Evolutionary conservation across 2,888 invertebrate genomes (phyloP).

Genomic region (Macaria notata): DNA sequence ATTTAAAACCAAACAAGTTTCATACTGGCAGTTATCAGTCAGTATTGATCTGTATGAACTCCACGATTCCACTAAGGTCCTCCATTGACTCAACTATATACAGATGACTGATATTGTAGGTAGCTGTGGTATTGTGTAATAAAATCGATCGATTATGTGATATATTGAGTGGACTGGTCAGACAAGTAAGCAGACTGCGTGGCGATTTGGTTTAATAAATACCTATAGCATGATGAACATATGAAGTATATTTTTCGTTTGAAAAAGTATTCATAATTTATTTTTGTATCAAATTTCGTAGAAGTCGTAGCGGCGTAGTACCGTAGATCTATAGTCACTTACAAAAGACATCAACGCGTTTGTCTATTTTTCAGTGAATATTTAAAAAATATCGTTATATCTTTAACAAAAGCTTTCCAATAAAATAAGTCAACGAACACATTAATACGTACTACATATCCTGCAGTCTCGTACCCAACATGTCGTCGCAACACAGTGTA

Average conservation of each 20-base stretch:
- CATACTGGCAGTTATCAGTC: not conserved
- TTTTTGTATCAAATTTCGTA: too few species aligned
- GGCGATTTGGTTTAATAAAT: not conserved
- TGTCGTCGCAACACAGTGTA: not conserved
- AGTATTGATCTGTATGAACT: constrained; percentile 4
- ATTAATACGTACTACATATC: too few species aligned
- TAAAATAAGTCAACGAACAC: not conserved
- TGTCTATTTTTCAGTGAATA: not conserved
- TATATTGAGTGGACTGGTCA: constrained; percentile 28
- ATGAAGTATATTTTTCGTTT: too few species aligned
- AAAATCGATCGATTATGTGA: constrained; percentile 21
- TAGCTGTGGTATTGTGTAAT: constrained; percentile 17
- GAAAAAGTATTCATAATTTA: too few species aligned
- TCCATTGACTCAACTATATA: constrained; percentile 17
- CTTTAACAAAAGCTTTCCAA: too few species aligned
- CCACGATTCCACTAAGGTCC: constrained; percentile 11
- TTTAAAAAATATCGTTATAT: too few species aligned
- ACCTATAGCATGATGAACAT: too few species aligned
- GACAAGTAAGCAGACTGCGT: constrained; percentile 14
- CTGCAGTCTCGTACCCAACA: too few species aligned
- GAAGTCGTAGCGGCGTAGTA: too few species aligned
- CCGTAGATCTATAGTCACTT: too few species aligned
- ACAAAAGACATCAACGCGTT: too few species aligned
- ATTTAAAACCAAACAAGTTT: constrained; percentile 2
- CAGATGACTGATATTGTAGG: constrained; percentile 22